These are phyloP conservation scores for Neotoma lepida DNA, from an alignment of 2,113 vertebrate genomes.

Conservation along the genomic window DNA sequence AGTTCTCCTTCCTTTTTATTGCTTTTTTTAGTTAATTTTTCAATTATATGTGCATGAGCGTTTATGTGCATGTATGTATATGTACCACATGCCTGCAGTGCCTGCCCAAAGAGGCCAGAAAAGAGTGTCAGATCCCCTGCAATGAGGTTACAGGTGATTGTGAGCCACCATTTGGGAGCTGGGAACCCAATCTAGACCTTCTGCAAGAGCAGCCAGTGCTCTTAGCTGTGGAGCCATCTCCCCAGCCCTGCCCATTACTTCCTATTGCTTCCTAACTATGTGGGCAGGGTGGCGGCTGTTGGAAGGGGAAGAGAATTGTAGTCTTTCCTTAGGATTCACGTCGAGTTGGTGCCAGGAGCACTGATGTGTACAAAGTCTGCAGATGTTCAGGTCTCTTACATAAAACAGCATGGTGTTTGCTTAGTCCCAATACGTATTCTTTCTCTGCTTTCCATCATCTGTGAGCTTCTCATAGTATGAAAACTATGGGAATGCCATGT, in stretches of 20 bases:
- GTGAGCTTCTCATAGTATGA: not conserved
- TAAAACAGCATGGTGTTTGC: not conserved
- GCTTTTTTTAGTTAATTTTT: not conserved
- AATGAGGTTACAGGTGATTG: not conserved
- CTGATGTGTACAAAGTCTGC: not conserved
- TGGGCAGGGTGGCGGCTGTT: not conserved
- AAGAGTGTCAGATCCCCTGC: no score
- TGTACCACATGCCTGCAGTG: not conserved
- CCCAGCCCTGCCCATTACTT: not conserved
- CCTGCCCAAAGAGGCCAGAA: not conserved
- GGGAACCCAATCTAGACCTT: not conserved
- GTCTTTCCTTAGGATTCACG: not conserved
- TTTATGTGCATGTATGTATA: not conserved
- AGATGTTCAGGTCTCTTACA: not conserved
- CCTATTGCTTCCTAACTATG: not conserved
- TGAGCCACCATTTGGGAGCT: not conserved
- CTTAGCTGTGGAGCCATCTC: not conserved
- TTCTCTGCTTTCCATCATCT: not conserved
- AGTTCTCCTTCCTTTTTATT: not conserved
- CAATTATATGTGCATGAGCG: not conserved
- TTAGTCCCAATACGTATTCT: not conserved
- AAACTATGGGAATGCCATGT: not conserved
- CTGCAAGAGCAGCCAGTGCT: not conserved
- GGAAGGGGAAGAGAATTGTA: not conserved
- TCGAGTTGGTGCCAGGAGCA: not conserved